Percentiles rank a stretch among this genome's conserved stretches.
phyloP scores from a whole-genome alignment of 2,888 invertebrate species.

The Cheilosia pagana region DNA sequence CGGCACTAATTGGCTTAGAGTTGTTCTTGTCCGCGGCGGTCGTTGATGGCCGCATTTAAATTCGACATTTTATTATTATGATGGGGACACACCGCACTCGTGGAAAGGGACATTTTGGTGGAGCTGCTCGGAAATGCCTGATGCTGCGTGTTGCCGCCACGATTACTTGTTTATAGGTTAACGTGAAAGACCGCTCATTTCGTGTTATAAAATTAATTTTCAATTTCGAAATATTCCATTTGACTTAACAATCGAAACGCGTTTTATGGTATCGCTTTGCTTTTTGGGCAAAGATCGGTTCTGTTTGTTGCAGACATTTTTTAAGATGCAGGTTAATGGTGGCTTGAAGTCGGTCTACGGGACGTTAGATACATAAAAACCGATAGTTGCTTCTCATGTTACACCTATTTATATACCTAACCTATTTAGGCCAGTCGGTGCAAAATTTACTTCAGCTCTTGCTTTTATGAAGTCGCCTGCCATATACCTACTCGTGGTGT shows the following conservation, averaged over 20 bases:
- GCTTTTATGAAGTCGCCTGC: too few relatives aligned
- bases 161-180: conserved; percentile 62
- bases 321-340: not conserved
- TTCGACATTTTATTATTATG: conserved; percentile 73
- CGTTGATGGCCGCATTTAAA: conserved; percentile 69
- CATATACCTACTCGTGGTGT: too few relatives aligned
- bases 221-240: conserved; percentile 45
- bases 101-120: not conserved
- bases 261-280: conserved; percentile 28
- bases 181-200: conserved; percentile 71
- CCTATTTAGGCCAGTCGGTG: not conserved
- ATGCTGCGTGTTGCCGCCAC: conserved; percentile 44
- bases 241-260: conserved; percentile 28
- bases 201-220: conserved; percentile 70
- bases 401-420: not conserved
- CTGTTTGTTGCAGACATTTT: not conserved
- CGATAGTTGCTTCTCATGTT: not conserved
- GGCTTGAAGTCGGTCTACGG: too few relatives aligned
- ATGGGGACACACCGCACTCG: conserved; percentile 45
- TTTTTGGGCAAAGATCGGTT: not conserved
- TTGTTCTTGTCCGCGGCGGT: conserved; percentile 54
- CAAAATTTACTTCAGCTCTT: too few relatives aligned
- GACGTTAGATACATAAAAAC: not conserved
- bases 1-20: conserved; percentile 73
- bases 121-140: conserved; percentile 31